Evolutionary conservation across 2,888 invertebrate genomes (phyloP), one percentile per base, ranked within the genome.

Genomic region (Acanthoscelides obtectus): DNA sequence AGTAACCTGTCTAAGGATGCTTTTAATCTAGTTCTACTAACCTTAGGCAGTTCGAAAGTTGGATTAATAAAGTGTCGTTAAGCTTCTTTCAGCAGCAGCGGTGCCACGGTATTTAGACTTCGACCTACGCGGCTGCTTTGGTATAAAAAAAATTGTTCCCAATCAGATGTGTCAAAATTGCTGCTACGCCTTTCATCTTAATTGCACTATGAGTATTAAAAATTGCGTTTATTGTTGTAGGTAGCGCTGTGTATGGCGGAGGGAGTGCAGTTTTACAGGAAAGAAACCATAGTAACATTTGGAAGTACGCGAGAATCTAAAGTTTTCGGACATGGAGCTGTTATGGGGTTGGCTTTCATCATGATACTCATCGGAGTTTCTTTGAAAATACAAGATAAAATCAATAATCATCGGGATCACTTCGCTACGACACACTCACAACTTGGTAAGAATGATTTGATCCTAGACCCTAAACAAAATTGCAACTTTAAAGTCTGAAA

Each of bases 211-310:
- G 6, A 6, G 25, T 25, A 25, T 25, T 25, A 3, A 25, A 3
- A 25, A 65, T 66, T 21, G 8, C 27, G 20, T 45, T 66, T 25
- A 66, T 21, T 70, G 70, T 79, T 80, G 72, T 71, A 83, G 82
- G 72, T 80, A 71, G 72, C 80, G 4, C 75, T 81, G n/a, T 75
- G 80, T 63, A 79, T 81, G 78, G 78, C 80, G 2, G 79, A 80
- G 74, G 80, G 79, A 17, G 72, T 82, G n/a, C 76, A 81, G 65
- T 45, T 82, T 17, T 80, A 79, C 69, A 77, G 77, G 20, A 77
- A 77, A 45, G 77, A 79, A 22, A 82, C 73, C 45, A 67, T 75
- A 20, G 80, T 74, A 73, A 76, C 22, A 75, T 77, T 76, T 75
- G 79, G 45, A 73, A 74, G 74, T 74, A 76, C 72, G 12, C 73